Percentiles rank a stretch among this genome's conserved stretches.
Conservation (phyloP, 1,140 invertebrate genomes). For the Yoshiicerus persimilis region DNA sequence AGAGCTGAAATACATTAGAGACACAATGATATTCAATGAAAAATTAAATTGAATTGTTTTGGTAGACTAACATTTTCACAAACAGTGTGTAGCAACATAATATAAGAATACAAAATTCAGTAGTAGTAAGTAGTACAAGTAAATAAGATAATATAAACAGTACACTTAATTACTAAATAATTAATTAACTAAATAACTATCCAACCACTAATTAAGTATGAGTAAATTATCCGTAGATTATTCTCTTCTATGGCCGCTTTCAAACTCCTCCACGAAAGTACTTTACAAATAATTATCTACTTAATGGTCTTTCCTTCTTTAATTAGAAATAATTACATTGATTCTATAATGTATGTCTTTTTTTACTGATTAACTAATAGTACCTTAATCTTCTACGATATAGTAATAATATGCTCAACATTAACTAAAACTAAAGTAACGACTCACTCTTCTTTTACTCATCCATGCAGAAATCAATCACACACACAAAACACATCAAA, state of each 20-base stretch:
- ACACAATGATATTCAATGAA: not conserved
- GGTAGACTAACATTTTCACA: not conserved
- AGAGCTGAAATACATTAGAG: not conserved
- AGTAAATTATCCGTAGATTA: not conserved
- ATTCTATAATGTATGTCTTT: not conserved
- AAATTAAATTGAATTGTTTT: not conserved
- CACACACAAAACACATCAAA: not conserved
- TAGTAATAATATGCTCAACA: not conserved
- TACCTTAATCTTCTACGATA: not conserved
- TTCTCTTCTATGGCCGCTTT: not conserved
- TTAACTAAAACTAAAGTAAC: not conserved
- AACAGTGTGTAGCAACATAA: no score
- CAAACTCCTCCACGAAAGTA: not conserved
- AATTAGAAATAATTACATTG: not conserved
- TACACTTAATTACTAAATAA: not conserved
- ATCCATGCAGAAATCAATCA: conserved; percentile 1
- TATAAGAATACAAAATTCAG: not conserved
- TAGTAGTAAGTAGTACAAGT: not conserved
- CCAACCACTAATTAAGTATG: conserved; percentile 13
- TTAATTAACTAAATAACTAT: conserved; percentile 2
- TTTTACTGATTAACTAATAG: not conserved
- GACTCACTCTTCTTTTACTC: not conserved
- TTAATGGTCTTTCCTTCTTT: not conserved
- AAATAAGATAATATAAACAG: not conserved
- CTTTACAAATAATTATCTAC: not conserved